Base-by-base conservation (phyloP, 1,140 invertebrate genomes). In the Caenorhabditis tropicalis region DNA sequence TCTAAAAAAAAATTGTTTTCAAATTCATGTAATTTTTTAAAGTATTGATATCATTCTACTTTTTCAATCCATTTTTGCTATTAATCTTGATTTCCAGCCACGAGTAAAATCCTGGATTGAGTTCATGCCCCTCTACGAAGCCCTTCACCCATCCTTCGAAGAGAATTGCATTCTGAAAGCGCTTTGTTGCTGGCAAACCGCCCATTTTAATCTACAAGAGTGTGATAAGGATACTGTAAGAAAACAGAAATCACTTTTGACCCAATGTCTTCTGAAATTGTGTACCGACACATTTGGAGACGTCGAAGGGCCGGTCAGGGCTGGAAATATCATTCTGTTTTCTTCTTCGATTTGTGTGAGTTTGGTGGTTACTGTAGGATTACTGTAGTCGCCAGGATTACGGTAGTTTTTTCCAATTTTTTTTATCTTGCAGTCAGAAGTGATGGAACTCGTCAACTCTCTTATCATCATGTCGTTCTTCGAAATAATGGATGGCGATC, bases 391-490 rank as follows among this genome's bases (percentile, higher is more conserved):
- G 12, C 5, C 39, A 43, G 12, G 39, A 6, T 43, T 43, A 12
- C 39, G 5, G 39, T 43, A 6, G 39, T 43, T 43, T 43, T 43
- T 43, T 43, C 39, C 12, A 15, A 43, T 6, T 43, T 43, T 27
- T 24, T 6, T 0, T 1, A 33, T 27, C 19, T 74, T 74, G 24
- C 36, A 74, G 65, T 6, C 65, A 3, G 65, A 74, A 43, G 65
- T 74, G n/a, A 74, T 74, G 65, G 65, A 74, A 74, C 36, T 74
- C 7, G 65, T 74, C 19, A 74, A 74, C 36, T 36, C 29, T 43
- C 65, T 74, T 0, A 74, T 74, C 65, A 74, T 74, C 33, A 74
- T 74, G 36, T 74, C 65, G n/a, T 74, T 74, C 36, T 74, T 74
- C 36, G 65, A 74, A 43, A 74, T 74, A 5, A 74, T 74, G 65